Conservation (phyloP, 2,888 invertebrate genomes). For the Caenorhabditis japonica region DNA sequence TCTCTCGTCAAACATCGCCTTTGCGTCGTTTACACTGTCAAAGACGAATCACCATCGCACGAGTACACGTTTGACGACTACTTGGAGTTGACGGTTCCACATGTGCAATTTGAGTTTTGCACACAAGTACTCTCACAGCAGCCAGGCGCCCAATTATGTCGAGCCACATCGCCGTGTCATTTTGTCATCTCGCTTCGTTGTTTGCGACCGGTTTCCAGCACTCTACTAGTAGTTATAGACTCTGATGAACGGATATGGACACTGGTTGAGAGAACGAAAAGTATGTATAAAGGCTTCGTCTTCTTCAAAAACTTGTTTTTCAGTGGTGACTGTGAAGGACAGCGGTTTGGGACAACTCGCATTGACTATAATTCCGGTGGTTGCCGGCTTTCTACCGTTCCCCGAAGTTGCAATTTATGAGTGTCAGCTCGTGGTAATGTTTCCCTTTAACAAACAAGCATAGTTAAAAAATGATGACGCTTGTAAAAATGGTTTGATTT, state of each 20-base stretch:
- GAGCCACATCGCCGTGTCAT: constrained; percentile 70
- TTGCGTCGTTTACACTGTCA: constrained; percentile 36
- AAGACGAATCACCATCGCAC: constrained; percentile 2
- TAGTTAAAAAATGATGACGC: too few relatives aligned
- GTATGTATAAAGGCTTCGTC: neutral
- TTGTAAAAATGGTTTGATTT: constrained; percentile 5
- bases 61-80: constrained; percentile 62
- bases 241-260: constrained; percentile 70
- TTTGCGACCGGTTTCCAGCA: constrained; percentile 30
- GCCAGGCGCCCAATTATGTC: constrained; percentile 73
- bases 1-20: constrained; percentile 42
- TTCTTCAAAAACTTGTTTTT: constrained; percentile 28
- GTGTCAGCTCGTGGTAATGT: constrained; percentile 52
- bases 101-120: constrained; percentile 71
- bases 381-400: constrained; percentile 74
- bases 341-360: constrained; percentile 74
- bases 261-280: constrained; percentile 47
- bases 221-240: constrained; percentile 65
- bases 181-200: constrained; percentile 71
- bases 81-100: constrained; percentile 62
- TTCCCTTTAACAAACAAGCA: neutral
- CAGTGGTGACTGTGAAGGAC: constrained; percentile 74
- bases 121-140: constrained; percentile 75
- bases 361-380: constrained; percentile 70
- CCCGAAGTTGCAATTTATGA: constrained; percentile 72